Conservation (phyloP, 2,113 vertebrate species). For the Campylomormyrus numenius region DNA sequence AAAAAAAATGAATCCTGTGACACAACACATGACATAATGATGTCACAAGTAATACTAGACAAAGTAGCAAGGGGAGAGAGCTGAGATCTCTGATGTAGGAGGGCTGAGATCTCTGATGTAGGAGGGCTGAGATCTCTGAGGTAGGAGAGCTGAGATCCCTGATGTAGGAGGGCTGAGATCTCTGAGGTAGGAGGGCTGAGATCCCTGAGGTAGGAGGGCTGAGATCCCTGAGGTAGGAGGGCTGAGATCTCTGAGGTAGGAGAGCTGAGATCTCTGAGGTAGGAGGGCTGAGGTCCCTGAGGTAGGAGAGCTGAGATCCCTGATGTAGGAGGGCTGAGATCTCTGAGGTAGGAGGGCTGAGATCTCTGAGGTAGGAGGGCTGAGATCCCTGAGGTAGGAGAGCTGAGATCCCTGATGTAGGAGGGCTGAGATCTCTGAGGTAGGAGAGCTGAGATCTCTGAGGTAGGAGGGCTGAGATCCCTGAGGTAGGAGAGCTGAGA, state of each 20-base stretch:
- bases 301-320: background rate
- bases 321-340: too few relatives aligned
- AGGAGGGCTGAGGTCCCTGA: too few relatives aligned
- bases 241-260: background rate
- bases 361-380: background rate
- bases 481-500: background rate
- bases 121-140: too few relatives aligned
- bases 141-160: too few relatives aligned
- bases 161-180: background rate
- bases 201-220: background rate
- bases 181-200: background rate
- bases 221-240: too few relatives aligned
- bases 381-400: background rate
- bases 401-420: background rate
- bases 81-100: too few relatives aligned
- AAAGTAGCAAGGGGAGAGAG: background rate
- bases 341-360: too few relatives aligned
- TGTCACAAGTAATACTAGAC: background rate
- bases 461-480: background rate
- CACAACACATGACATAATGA: background rate
- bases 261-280: background rate
- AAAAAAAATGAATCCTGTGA: background rate
- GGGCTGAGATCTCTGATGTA: too few relatives aligned
- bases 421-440: too few relatives aligned
- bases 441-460: too few relatives aligned